phyloP scores from a whole-genome alignment of 2,797 vertebrate genomes.

The Trichosurus vulpecula region DNA sequence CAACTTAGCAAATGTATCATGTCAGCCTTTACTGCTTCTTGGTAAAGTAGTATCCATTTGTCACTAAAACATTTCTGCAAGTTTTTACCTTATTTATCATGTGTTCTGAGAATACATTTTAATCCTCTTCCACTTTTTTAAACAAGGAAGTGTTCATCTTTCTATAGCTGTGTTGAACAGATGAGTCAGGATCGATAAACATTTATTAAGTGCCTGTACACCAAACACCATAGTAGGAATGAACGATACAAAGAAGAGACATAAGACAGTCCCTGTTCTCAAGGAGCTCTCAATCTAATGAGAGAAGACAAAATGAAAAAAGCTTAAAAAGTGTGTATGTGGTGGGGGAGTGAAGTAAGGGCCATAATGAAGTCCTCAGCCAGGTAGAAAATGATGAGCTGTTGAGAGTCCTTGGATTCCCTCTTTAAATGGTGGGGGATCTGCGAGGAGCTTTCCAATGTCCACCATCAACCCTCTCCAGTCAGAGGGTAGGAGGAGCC shows the following conservation, averaged over 20 bases:
- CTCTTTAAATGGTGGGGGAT: background rate
- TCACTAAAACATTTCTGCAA: background rate
- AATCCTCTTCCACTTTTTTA: background rate
- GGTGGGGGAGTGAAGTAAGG: background rate
- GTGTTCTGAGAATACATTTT: background rate
- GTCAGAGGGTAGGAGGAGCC: background rate
- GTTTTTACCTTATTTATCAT: background rate
- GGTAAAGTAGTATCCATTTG: background rate
- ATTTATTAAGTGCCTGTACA: background rate
- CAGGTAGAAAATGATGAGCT: background rate
- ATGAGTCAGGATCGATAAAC: background rate
- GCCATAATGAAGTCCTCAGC: background rate
- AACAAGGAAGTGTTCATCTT: background rate
- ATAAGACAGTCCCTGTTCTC: background rate
- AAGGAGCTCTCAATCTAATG: background rate
- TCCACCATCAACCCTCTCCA: background rate
- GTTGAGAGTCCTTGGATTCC: background rate
- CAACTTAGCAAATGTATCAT: background rate
- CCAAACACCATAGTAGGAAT: background rate
- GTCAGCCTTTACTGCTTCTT: background rate
- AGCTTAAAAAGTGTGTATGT: background rate
- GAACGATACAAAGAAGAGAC: background rate
- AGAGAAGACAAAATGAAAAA: background rate
- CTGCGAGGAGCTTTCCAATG: background rate
- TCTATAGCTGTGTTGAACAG: background rate